phyloP scores from a whole-genome alignment of 1,140 invertebrate species.

The Drosophila ohnishii region DNA sequence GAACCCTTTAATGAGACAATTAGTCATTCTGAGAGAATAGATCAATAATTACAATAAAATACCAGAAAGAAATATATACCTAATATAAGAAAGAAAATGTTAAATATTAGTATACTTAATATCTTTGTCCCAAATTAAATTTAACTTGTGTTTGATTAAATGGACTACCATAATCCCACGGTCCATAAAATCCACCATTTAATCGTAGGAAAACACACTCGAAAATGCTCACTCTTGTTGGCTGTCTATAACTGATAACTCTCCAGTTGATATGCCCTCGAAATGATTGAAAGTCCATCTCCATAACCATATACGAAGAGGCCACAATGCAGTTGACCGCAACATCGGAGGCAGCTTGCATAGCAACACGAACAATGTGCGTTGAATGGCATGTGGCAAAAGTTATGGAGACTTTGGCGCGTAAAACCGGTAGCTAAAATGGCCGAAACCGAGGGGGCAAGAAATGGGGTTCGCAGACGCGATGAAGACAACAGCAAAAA shows the following conservation, averaged over 20 bases:
- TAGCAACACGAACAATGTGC: constrained; percentile 55
- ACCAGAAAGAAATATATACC: too few species aligned
- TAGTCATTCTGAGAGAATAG: too few species aligned
- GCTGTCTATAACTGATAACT: constrained; percentile 23
- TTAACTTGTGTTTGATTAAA: too few species aligned
- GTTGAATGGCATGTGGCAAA: constrained; percentile 71
- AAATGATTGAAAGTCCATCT: constrained; percentile 50
- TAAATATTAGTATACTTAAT: too few species aligned
- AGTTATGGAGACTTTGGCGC: constrained; percentile 78
- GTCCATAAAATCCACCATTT: constrained; percentile 19
- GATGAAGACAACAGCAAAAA: constrained; percentile 57
- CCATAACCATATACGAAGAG: constrained; percentile 39
- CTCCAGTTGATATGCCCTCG: constrained; percentile 28
- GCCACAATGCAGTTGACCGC: constrained; percentile 54
- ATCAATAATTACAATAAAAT: too few species aligned
- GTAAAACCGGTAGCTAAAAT: constrained; percentile 79
- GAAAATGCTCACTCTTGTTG: constrained; percentile 4
- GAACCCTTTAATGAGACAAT: background rate
- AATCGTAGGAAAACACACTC: constrained; percentile 5
- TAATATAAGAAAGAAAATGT: too few species aligned
- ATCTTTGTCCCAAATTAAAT: too few species aligned
- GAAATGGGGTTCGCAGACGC: constrained; percentile 22
- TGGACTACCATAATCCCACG: constrained; percentile 11
- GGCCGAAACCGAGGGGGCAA: constrained; percentile 44
- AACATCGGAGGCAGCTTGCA: constrained; percentile 36